phyloP scores from a whole-genome alignment of 2,888 invertebrate genomes.

The Drosophila buzzatii region DNA sequence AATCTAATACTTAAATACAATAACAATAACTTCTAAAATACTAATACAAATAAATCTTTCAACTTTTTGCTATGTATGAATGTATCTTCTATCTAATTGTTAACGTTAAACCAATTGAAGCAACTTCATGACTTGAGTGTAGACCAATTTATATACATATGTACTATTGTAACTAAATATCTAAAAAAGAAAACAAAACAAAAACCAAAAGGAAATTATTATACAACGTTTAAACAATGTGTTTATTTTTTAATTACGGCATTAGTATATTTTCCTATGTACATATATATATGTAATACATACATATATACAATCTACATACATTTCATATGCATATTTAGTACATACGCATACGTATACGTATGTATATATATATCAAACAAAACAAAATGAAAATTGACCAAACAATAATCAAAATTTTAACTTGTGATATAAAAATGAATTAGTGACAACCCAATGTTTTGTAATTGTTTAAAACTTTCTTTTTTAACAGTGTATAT shows the following conservation, averaged over 20 bases:
- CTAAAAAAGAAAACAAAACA: not conserved
- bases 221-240: constrained; percentile 43
- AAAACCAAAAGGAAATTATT: constrained; percentile 28
- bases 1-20: constrained; percentile 6
- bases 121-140: constrained; percentile 67
- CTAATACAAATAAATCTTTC: not conserved
- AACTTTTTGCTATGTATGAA: constrained; percentile 36
- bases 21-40: constrained; percentile 15
- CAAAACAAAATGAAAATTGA: constrained; percentile 65
- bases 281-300: constrained; percentile 49
- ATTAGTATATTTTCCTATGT: constrained; percentile 75
- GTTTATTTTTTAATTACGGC: constrained; percentile 59
- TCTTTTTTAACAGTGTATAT: constrained; percentile 31
- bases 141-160: constrained; percentile 62
- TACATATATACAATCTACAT: constrained; percentile 29
- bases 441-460: constrained; percentile 59
- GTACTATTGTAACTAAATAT: constrained; percentile 31
- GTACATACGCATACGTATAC: constrained; percentile 23
- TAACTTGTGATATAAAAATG: constrained; percentile 82
- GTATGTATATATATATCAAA: constrained; percentile 15
- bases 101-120: constrained; percentile 68
- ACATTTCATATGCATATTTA: constrained; percentile 41
- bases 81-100: constrained; percentile 41
- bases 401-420: constrained; percentile 84
- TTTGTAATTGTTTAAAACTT: constrained; percentile 37